phyloP scores from a whole-genome alignment of 2,797 vertebrate genomes.

The Otolemur crassicaudatus region DNA sequence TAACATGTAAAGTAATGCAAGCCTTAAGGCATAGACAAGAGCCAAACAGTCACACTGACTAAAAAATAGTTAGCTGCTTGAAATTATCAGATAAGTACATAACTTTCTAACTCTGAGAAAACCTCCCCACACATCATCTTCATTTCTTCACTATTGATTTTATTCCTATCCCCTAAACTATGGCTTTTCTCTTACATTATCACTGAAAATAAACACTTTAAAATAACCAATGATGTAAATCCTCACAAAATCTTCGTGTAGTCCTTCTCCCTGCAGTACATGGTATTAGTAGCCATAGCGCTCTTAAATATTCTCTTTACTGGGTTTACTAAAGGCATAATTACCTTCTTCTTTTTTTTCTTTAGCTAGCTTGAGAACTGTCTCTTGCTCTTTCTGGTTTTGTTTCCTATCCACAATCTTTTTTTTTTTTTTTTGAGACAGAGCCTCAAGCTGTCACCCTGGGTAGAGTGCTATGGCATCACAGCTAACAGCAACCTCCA shows the following conservation, averaged over 20 bases:
- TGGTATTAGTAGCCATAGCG: not conserved
- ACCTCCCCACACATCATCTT: not conserved
- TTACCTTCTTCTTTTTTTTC: not conserved
- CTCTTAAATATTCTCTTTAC: slow-evolving; percentile 31
- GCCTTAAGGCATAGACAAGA: not conserved
- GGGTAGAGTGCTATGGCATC: no score
- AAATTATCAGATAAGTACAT: not conserved
- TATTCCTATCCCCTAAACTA: slow-evolving; percentile 19
- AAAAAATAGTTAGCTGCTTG: not conserved
- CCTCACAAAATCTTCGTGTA: not conserved
- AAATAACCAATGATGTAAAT: slow-evolving; percentile 37
- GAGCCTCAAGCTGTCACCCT: no score
- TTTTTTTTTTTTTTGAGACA: not conserved
- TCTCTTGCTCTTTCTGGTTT: not conserved
- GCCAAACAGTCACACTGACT: not conserved
- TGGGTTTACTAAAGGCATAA: not conserved
- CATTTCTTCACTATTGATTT: slow-evolving; percentile 45
- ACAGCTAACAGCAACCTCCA: no score
- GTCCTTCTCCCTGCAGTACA: not conserved
- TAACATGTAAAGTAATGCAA: slow-evolving; percentile 20
- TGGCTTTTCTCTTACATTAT: not conserved
- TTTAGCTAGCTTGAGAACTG: not conserved
- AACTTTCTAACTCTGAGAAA: slow-evolving; percentile 15
- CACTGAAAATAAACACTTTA: slow-evolving; percentile 11
- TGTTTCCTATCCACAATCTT: not conserved